Evolutionary conservation across 2,113 vertebrate species (phyloP), one percentile per base, ranked within the genome.

Genomic region (Gambusia holbrooki): DNA sequence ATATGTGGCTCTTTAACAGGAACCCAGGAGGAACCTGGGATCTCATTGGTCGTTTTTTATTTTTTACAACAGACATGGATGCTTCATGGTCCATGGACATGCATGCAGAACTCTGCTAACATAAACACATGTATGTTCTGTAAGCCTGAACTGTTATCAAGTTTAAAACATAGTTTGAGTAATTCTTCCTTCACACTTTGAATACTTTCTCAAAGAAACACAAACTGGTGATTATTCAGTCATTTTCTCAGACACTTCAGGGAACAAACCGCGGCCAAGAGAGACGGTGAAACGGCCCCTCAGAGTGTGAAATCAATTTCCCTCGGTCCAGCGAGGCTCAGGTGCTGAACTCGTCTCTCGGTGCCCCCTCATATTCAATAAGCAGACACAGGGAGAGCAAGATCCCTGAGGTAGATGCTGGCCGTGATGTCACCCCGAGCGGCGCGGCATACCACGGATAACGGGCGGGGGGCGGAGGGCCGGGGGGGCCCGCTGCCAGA

Each of bases 271-370:
- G 64, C 33, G 37, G 17, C 77, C 25, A 61, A 27, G 70, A 37
- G 62, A 70, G 71, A n/a, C 77, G 73, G 68, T 80, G 66, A 86
- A 79, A 77, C 54, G 10, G 78, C 82, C 83, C 83, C 88, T 86
- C 65, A 82, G 88, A 91, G 92, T 93, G 92, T 93, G 91, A 93
- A 92, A 94, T 94, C 92, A 87, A 85, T 93, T 92, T 89, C 65
- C 78, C 82, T 45, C 61, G 63, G 84, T 74, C 87, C 73, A 66
- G 51, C 65, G 73, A 82, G 87, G 74, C 82, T 88, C 92, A 92
- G 88, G 90, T 91, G 92, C 84, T 93, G 92, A 92, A 92, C 89
- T 92, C 92, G 89, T 94, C 92, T 92, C 84, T 92, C 91, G 77
- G 88, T 90, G 79, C 87, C 91, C 86, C 74, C 84, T 93, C 90